Conservation (phyloP, 2,888 invertebrate genomes). For the Phaedon cochleariae region DNA sequence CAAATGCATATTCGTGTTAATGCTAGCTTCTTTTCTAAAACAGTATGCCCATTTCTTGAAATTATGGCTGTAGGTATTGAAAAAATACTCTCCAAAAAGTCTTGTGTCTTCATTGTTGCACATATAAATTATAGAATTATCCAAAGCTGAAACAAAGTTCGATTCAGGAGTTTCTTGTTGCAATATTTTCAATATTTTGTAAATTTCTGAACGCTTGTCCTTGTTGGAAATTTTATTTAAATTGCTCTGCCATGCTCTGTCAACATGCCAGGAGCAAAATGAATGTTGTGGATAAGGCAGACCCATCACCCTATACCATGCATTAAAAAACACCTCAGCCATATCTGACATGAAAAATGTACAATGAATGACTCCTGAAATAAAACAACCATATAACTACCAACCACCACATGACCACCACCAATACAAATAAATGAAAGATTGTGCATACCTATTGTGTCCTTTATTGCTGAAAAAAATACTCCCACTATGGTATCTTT, state of each 20-base stretch:
- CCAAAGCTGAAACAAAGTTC: too few relatives aligned
- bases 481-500: slow-evolving; percentile 10
- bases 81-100: slow-evolving; percentile 4
- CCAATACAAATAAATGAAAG: neutral
- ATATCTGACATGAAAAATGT: slow-evolving; percentile 6
- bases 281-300: neutral
- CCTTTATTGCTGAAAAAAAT: slow-evolving; percentile 11
- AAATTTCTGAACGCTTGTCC: slow-evolving; percentile 9
- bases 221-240: slow-evolving; percentile 15
- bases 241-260: slow-evolving; percentile 25
- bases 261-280: slow-evolving; percentile 26
- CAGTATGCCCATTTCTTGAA: slow-evolving; percentile 9
- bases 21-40: slow-evolving; percentile 15
- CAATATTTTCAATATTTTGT: slow-evolving; percentile 21
- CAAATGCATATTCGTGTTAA: slow-evolving; percentile 10
- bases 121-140: too few relatives aligned
- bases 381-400: neutral
- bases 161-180: slow-evolving; percentile 21
- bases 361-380: neutral
- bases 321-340: neutral
- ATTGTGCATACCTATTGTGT: neutral
- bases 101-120: neutral
- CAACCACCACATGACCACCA: neutral
- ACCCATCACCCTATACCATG: neutral
- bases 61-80: neutral